Base-by-base conservation (phyloP, 2,888 invertebrate genomes). In the Dermolepida albohirtum region DNA sequence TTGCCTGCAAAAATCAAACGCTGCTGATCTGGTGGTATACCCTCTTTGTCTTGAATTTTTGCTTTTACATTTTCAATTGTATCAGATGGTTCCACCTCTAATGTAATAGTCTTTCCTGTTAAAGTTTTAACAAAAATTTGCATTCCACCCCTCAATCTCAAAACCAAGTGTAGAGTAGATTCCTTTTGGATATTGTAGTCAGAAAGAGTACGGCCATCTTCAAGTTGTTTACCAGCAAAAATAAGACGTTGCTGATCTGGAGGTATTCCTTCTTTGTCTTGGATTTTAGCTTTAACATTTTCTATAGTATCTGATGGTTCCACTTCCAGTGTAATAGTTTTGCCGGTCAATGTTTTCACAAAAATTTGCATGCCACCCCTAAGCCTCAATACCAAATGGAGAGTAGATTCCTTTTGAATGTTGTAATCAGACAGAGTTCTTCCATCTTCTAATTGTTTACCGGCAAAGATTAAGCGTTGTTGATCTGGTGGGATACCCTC, bases 351-450 rank as follows among this genome's bases (percentile, higher is more conserved):
- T 5, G 87, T 87, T 75, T 88, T 88, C 0, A 87, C 87, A 72
- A 87, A 89, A 74, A 90, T 90, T 80, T 90, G 89, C 83, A 90
- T 90, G 71, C 90, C 93, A 88, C 97, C 97, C 83, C 97, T 90
- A 76, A 98, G 90, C 86, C 97, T 92, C 71, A 98, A 88, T 71
- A 97, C 97, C 86, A 95, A 89, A 84, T 97, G 97, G 72, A 97
- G 89, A 5, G 97, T 98, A 0, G 97, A 97, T 84, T 96, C 95
- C 84, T 96, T 95, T 82, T 96, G 96, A 80, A 96, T 96, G 80
- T 96, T 96, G 84, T 96, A 96, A 82, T 97, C 96, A 0, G 93
- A 93, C 90, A 90, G 65, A 5, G 34, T 34, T 6, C 34, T 2
- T 6, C 34, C 34, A 34, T 34, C 34, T 34, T 34, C 34, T 2